Percentiles rank a stretch among this genome's conserved stretches.
phyloP scores from a whole-genome alignment of 2,888 invertebrate species.

The Trachelus stipa region DNA sequence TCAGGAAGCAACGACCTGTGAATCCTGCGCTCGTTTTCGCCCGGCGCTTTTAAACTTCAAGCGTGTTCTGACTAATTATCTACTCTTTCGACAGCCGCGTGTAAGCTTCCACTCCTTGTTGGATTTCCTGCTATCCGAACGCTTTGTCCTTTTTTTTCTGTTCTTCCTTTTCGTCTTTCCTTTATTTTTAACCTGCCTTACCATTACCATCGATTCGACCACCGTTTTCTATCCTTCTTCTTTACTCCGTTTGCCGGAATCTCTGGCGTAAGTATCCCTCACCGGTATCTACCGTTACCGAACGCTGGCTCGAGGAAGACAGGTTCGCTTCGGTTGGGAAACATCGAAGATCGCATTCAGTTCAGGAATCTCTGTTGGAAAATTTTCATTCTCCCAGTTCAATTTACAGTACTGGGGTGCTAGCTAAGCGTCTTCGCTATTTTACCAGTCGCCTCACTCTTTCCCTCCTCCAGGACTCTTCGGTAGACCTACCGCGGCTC shows the following conservation, averaged over 20 bases:
- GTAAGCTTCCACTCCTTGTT: not conserved
- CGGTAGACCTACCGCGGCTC: conserved; percentile 12
- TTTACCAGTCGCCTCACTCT: not conserved
- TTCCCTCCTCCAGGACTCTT: not conserved
- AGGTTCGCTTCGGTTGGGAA: not conserved
- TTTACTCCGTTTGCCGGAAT: not conserved
- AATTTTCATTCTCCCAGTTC: not conserved
- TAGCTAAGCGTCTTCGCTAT: not conserved
- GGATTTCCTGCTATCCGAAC: not conserved
- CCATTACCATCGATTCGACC: not conserved
- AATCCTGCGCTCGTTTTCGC: conserved; percentile 5
- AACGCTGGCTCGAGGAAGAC: not conserved
- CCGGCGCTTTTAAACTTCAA: not conserved
- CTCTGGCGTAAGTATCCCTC: not conserved
- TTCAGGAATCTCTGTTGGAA: not conserved
- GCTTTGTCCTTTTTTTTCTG: not conserved
- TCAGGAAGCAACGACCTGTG: conserved; percentile 1
- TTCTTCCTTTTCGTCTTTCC: not conserved
- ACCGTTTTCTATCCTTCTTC: not conserved
- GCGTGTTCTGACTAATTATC: not conserved
- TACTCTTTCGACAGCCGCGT: not conserved
- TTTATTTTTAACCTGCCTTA: not conserved
- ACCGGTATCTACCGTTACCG: not conserved
- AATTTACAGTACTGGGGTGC: not conserved
- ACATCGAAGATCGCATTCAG: not conserved